Evolutionary conservation across 1,140 invertebrate species (phyloP).

Genomic region (Platorchestia sp.): DNA sequence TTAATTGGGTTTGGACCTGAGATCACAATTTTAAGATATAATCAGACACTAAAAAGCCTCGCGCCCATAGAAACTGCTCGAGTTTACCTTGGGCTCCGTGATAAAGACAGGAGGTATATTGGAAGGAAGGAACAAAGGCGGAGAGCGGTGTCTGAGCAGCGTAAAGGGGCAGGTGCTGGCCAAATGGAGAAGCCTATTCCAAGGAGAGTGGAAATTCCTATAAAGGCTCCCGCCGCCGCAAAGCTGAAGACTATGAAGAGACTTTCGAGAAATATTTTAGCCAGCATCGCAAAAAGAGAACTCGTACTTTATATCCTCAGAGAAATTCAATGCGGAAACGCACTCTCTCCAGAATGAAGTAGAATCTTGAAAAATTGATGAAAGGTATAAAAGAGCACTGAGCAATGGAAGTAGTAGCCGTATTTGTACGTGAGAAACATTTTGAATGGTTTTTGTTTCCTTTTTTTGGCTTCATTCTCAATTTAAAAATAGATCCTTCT

Average conservation of each 20-base stretch:
- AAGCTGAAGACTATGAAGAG: slow-evolving; percentile 25
- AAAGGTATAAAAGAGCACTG: too few species aligned
- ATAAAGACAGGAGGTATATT: neutral
- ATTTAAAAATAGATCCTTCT: too few species aligned
- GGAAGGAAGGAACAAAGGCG: neutral
- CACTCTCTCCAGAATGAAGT: neutral
- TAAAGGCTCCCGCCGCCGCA: slow-evolving; percentile 14
- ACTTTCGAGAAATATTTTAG: slow-evolving; percentile 44
- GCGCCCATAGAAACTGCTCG: neutral
- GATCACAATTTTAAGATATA: neutral
- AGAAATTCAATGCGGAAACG: slow-evolving; percentile 7
- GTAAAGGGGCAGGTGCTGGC: neutral
- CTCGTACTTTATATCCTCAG: neutral
- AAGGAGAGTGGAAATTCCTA: slow-evolving; percentile 42
- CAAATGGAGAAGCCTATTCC: slow-evolving; percentile 30
- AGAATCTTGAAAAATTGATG: neutral
- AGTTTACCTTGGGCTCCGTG: neutral
- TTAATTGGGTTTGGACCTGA: neutral
- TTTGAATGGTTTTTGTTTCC: too few species aligned
- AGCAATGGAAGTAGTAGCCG: too few species aligned
- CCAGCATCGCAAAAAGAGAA: neutral
- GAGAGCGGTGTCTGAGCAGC: slow-evolving; percentile 10
- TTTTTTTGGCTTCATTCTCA: too few species aligned
- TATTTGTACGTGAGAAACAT: too few species aligned
- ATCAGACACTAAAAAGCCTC: neutral